Percentiles rank a stretch among this genome's conserved stretches.
phyloP scores from a whole-genome alignment of 2,888 invertebrate genomes.

The Desoria tigrina region DNA sequence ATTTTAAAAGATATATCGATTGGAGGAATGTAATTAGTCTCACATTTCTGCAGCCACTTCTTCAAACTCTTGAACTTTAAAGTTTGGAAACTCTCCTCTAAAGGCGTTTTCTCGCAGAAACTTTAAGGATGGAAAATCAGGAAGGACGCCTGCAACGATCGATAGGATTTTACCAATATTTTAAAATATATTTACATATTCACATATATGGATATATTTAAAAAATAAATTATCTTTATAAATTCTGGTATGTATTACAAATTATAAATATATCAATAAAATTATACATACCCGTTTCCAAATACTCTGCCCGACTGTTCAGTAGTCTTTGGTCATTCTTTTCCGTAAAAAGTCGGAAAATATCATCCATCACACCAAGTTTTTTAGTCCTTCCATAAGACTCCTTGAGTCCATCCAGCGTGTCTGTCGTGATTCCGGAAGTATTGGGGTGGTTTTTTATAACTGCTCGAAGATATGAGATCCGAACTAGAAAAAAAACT shows the following conservation, averaged over 20 bases:
- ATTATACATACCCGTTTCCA: slow-evolving; percentile 22
- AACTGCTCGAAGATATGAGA: slow-evolving; percentile 30
- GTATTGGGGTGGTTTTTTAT: slow-evolving; percentile 29
- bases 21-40: too few relatives aligned
- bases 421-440: slow-evolving; percentile 17
- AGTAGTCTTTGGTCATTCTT: slow-evolving; percentile 17
- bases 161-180: too few relatives aligned
- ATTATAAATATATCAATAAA: background rate
- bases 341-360: slow-evolving; percentile 29
- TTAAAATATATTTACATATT: too few relatives aligned
- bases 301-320: slow-evolving; percentile 17
- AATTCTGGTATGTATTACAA: background rate
- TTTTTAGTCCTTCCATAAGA: slow-evolving; percentile 20
- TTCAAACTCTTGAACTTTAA: slow-evolving; percentile 33
- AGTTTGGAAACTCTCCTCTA: slow-evolving; percentile 16
- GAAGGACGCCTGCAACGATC: slow-evolving; percentile 22
- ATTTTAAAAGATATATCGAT: too few relatives aligned
- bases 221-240: background rate
- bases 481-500: slow-evolving; percentile 11
- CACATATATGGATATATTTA: too few relatives aligned
- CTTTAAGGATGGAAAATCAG: slow-evolving; percentile 25
- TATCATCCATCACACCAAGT: slow-evolving; percentile 28
- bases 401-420: slow-evolving; percentile 24
- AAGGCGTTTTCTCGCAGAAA: slow-evolving; percentile 17
- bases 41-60: slow-evolving; percentile 27